These are phyloP conservation scores for Drosophila suzukii DNA, from an alignment of 1,140 invertebrate species.

Conservation along the genomic window DNA sequence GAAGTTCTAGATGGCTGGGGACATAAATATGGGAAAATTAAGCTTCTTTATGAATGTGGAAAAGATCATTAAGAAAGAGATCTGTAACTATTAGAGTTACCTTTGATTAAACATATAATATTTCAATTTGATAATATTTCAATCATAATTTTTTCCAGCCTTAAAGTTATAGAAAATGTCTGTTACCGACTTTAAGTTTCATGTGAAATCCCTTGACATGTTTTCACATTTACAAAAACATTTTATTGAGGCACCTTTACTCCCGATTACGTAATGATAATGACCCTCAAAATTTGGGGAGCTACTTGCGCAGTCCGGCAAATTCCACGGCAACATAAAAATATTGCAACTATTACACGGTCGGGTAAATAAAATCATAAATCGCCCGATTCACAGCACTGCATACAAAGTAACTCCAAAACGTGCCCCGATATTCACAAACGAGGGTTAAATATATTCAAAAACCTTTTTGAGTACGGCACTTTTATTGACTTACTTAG, in stretches of 20 bases:
- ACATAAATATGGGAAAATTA: neutral
- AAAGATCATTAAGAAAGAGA: neutral
- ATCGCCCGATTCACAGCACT: slow-evolving; percentile 17
- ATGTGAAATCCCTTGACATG: too few species aligned
- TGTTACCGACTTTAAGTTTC: too few species aligned
- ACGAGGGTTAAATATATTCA: neutral
- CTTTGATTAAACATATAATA: too few species aligned
- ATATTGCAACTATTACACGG: slow-evolving; percentile 69
- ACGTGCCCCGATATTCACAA: slow-evolving; percentile 50
- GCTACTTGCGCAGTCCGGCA: slow-evolving; percentile 23
- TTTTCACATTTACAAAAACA: neutral
- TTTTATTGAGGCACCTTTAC: neutral
- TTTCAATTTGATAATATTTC: too few species aligned
- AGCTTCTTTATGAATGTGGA: neutral
- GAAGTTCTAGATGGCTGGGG: neutral
- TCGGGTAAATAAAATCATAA: slow-evolving; percentile 51
- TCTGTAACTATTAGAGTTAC: too few species aligned
- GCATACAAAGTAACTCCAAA: slow-evolving; percentile 56
- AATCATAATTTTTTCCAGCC: too few species aligned
- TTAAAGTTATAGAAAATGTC: too few species aligned
- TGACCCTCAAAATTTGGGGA: slow-evolving; percentile 31
- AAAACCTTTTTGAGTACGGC: slow-evolving; percentile 1
- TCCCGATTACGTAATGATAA: slow-evolving; percentile 23
- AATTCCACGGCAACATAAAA: slow-evolving; percentile 55
- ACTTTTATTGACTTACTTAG: slow-evolving; percentile 44